phyloP scores from a whole-genome alignment of 2,797 vertebrate species.

The Epinephelus coioides region DNA sequence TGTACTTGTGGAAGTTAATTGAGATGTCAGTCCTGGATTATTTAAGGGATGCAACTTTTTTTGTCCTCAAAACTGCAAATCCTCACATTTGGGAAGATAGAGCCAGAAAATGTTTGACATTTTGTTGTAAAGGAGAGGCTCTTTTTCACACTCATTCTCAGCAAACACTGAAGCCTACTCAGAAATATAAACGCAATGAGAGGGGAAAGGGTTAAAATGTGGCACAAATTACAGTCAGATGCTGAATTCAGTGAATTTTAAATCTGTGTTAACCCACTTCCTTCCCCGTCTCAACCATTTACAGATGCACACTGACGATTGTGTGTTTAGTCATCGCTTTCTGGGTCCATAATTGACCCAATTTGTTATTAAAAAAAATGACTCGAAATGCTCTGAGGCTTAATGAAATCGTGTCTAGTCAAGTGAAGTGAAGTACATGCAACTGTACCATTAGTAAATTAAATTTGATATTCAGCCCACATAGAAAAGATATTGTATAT shows the following conservation, averaged over 20 bases:
- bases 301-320: conserved; percentile 19
- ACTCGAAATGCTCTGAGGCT: conserved; percentile 19
- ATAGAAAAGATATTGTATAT: conserved; percentile 1
- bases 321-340: conserved; percentile 37
- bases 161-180: not conserved
- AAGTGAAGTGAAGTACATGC: conserved; percentile 13
- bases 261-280: conserved; percentile 37
- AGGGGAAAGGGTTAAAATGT: not conserved
- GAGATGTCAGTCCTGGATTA: not conserved
- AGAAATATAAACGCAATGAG: not conserved
- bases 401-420: conserved; percentile 13
- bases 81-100: not conserved
- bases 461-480: not conserved
- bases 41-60: not conserved
- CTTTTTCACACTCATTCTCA: fast-evolving
- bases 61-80: not conserved
- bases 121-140: not conserved
- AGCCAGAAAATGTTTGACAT: not conserved
- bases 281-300: conserved; percentile 12
- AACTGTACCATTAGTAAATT: conserved; percentile 29
- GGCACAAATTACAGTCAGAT: conserved; percentile 3
- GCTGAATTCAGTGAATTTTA: conserved; percentile 7
- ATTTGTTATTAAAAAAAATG: conserved; percentile 16
- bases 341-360: conserved; percentile 33
- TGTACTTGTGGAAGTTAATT: not conserved